Base-by-base conservation (phyloP, 2,113 vertebrate species). In the Carlito syrichta region DNA sequence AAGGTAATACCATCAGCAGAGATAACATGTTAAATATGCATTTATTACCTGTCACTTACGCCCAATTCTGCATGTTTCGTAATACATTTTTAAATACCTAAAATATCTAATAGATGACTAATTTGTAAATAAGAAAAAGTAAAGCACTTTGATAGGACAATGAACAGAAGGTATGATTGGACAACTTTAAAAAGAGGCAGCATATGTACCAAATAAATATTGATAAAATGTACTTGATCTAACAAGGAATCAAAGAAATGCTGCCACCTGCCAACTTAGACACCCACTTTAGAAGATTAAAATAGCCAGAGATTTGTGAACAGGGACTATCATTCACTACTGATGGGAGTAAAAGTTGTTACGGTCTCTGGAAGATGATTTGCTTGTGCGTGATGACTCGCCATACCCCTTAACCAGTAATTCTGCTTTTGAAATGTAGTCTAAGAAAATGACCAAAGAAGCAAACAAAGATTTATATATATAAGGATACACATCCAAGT, bases 401-500 rank as follows among this genome's bases (percentile, higher is more conserved):
- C n/a, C 30, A 92, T n/a, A 69, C 8, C 45, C 48, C 91, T 89
- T 76, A 43, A 68, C 23, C 23, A 82, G 8, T 22, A 68, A 60
- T 79, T 92, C 25, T 92, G 23, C n/a, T 71, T 86, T 83, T 40
- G 16, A 94, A 94, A 78, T 84, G 52, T 87, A 87, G 52, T 19
- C n/a, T 40, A 78, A 48, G 38, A 92, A 94, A 96, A 87, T 90
- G 84, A 90, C 38, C 76, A 96, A 94, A 60, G 71, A 91, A 68
- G 58, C 50, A 74, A 12, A 86, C 16, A 63, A 90, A 86, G 12
- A 69, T 94, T 62, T 97, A 58, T 52, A 77, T 52, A 77, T 43
- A 56, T 32, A 77, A 69, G 9, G 8, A 40, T 78, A 5, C 63
- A 85, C 52, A 77, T 48, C 30, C 25, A 79, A 7, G 40, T 95